Conservation (phyloP, 2,888 invertebrate genomes). For the Drosophila prostipennis region DNA sequence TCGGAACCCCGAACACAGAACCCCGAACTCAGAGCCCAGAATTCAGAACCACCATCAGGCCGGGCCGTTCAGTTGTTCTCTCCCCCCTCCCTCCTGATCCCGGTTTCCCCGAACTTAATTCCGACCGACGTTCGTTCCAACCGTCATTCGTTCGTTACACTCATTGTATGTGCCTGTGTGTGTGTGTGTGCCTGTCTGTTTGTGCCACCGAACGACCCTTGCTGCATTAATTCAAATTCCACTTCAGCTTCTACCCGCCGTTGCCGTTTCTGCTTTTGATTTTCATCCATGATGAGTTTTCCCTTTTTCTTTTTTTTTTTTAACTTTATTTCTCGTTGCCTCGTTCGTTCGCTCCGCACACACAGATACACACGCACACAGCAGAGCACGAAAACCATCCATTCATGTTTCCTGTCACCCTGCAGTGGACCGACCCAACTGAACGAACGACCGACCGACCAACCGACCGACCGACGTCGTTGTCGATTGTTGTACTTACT, state of each 20-base stretch:
- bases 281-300: slow-evolving; percentile 80
- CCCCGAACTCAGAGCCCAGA: too few relatives aligned
- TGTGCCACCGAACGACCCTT: slow-evolving; percentile 68
- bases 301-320: slow-evolving; percentile 60
- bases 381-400: slow-evolving; percentile 71
- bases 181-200: slow-evolving; percentile 18
- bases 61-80: too few relatives aligned
- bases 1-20: not conserved
- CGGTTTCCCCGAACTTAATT: slow-evolving; percentile 44
- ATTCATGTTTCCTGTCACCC: slow-evolving; percentile 81
- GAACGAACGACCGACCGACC: slow-evolving; percentile 2
- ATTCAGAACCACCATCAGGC: slow-evolving; percentile 30
- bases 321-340: slow-evolving; percentile 62
- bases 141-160: slow-evolving; percentile 46
- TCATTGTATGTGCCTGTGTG: slow-evolving; percentile 40
- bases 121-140: slow-evolving; percentile 36
- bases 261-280: slow-evolving; percentile 72
- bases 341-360: slow-evolving; percentile 37
- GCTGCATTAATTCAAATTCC: slow-evolving; percentile 70
- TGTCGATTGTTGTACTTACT: slow-evolving; percentile 35
- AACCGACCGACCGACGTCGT: slow-evolving; percentile 8
- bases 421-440: slow-evolving; percentile 61
- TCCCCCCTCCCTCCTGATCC: not conserved
- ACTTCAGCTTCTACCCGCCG: slow-evolving; percentile 67
- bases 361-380: slow-evolving; percentile 26